phyloP scores from a whole-genome alignment of 2,888 invertebrate genomes.

The Actias luna region DNA sequence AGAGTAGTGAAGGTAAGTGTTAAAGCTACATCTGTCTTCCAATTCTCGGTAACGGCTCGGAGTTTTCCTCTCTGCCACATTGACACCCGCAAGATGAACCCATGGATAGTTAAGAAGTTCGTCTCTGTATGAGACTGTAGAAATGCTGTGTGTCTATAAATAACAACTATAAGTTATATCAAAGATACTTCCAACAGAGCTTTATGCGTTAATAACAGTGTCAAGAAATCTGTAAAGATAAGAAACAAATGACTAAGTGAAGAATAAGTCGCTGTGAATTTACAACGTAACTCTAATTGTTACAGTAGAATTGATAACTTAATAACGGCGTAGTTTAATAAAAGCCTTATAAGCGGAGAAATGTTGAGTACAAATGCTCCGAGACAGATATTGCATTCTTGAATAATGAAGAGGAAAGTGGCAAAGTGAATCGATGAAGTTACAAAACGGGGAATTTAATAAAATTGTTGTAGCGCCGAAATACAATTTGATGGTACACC shows the following conservation, averaged over 20 bases:
- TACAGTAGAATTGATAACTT: slow-evolving; percentile 5
- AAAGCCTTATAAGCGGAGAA: neutral
- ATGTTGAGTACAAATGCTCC: slow-evolving; percentile 15
- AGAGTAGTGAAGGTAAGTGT: no score
- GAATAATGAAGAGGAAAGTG: slow-evolving; percentile 49
- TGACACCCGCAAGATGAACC: no score
- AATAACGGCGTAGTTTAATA: neutral
- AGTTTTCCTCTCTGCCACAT: no score
- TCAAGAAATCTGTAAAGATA: neutral
- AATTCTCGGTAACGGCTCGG: no score
- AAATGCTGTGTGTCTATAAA: no score
- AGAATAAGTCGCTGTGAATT: neutral
- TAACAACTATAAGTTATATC: no score
- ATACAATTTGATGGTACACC: no score
- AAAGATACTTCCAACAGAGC: no score
- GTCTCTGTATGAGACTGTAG: no score
- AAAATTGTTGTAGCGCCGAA: neutral
- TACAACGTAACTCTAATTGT: slow-evolving; percentile 22
- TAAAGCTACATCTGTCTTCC: no score
- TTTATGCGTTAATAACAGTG: no score
- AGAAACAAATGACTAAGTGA: neutral
- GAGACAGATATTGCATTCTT: slow-evolving; percentile 54
- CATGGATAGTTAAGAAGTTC: no score
- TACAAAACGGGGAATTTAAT: slow-evolving; percentile 10
- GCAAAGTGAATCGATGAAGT: slow-evolving; percentile 34